Evolutionary conservation across 2,888 invertebrate species (phyloP), one percentile per base, ranked within the genome.

Genomic region (Zonitis immaculata): DNA sequence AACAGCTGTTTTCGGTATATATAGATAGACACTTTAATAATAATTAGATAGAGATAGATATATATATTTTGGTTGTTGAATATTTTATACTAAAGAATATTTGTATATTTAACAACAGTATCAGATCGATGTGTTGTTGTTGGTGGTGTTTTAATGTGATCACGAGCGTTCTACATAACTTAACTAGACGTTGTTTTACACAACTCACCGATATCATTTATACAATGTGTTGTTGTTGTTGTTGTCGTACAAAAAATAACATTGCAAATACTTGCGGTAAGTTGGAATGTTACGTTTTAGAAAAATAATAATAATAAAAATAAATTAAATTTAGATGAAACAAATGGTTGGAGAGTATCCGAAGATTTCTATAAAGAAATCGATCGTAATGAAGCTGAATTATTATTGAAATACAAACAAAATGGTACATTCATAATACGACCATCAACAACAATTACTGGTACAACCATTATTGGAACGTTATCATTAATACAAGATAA

Each of bases 351-450:
- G 45, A 27, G 4, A 8, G 26, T 32, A 8, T n/a, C 3, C 8
- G 82, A 83, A 67, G 74, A 80, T 39, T 82, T 79, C 62, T 82
- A 80, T 72, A 81, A 80, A 78, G 75, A 79, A 59, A 76, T 83
- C 52, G 78, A 79, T 51, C 69, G 83, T 49, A 71, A 70, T 3
- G 77, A 77, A 55, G 82, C 81, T 0, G 82, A 81, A 67, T 76
- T 77, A 51, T 61, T 83, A 52, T 66, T 83, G 61, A 73, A 71
- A 48, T 79, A 79, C 2, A 80, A 79, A 57, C 81, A 82, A n/a
- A 81, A 82, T 67, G 83, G 83, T 7, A 80, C 80, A 1, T 83
- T 82, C 61, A 76, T 83, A 45, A 70, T 83, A 58, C 73, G 83
- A 48, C 83, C 83, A 44, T 80, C 81, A 0, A 79, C n/a, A n/a